Percentiles rank a stretch among this genome's conserved stretches.
Evolutionary conservation across 2,888 invertebrate species (phyloP).

Genomic region (Chouioia cunea): DNA sequence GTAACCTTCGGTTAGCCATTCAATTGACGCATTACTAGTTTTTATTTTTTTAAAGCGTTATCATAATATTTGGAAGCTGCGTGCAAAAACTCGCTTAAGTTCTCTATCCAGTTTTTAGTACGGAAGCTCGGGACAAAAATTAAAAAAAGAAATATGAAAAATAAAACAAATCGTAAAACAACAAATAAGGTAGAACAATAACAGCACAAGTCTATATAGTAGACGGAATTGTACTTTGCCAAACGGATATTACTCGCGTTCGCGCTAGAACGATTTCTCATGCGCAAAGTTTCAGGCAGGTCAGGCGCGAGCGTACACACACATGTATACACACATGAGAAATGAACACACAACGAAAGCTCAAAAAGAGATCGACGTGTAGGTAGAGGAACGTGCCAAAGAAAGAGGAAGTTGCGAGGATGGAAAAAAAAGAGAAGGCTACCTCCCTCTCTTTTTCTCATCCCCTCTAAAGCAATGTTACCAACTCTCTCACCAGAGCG

Average conservation of each 20-base stretch:
- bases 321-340: conserved; percentile 23
- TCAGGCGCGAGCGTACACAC: conserved; percentile 30
- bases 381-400: conserved; percentile 44
- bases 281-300: conserved; percentile 56
- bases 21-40: not conserved
- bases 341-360: conserved; percentile 32
- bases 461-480: conserved; percentile 63
- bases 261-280: conserved; percentile 56
- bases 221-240: conserved; percentile 40
- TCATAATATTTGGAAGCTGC: too few species aligned
- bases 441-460: conserved; percentile 55
- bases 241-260: conserved; percentile 56
- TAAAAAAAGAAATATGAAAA: conserved; percentile 24
- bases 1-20: too few species aligned
- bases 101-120: too few species aligned
- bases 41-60: not conserved
- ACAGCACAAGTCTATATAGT: conserved; percentile 37
- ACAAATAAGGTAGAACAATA: conserved; percentile 40
- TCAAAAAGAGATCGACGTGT: conserved; percentile 45
- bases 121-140: too few species aligned
- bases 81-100: too few species aligned
- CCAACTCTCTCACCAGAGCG: conserved; percentile 63
- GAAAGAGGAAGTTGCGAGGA: conserved; percentile 28
- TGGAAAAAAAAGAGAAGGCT: conserved; percentile 31
- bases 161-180: conserved; percentile 35